Percentiles rank a stretch among this genome's conserved stretches.
Evolutionary conservation across 2,113 vertebrate genomes (phyloP).

Genomic region (Cyanoderma ruficeps): DNA sequence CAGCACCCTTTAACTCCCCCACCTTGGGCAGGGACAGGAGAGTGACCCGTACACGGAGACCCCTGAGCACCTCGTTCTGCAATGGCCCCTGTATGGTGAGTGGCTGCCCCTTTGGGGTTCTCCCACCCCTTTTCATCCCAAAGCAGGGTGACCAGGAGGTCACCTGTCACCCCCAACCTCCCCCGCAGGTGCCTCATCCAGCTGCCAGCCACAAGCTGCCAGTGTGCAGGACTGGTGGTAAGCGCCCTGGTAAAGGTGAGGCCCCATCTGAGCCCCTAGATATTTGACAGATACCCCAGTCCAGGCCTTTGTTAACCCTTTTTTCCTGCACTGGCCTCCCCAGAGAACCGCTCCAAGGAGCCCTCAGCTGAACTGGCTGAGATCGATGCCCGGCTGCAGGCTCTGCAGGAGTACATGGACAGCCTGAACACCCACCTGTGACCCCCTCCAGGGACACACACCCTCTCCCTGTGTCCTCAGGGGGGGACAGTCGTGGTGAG

Average conservation of each 20-base stretch:
- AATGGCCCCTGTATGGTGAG: not conserved
- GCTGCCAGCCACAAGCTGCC: not conserved
- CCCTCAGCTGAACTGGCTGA: conserved; percentile 86
- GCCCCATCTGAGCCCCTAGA: not conserved
- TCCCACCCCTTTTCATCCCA: not conserved
- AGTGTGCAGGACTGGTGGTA: not conserved
- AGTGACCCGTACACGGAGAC: not conserved
- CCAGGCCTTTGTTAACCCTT: not conserved
- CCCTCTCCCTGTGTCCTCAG: not conserved
- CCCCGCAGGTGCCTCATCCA: not conserved
- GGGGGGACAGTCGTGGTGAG: not conserved
- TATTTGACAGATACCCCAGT: not conserved
- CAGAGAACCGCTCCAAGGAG: conserved; percentile 80
- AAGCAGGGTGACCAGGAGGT: not conserved
- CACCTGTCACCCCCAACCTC: not conserved
- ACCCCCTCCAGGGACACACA: not conserved
- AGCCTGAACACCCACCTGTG: conserved; percentile 82
- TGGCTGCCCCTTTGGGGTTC: not conserved
- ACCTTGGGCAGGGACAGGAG: not conserved
- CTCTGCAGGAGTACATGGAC: conserved; percentile 92
- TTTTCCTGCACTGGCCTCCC: not conserved
- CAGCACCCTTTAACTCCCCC: not conserved
- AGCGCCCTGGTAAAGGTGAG: not conserved
- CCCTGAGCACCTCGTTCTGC: not conserved
- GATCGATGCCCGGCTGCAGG: conserved; percentile 89